Evolutionary conservation across 2,888 invertebrate species (phyloP).

Genomic region (Drosophila fulvimacula): DNA sequence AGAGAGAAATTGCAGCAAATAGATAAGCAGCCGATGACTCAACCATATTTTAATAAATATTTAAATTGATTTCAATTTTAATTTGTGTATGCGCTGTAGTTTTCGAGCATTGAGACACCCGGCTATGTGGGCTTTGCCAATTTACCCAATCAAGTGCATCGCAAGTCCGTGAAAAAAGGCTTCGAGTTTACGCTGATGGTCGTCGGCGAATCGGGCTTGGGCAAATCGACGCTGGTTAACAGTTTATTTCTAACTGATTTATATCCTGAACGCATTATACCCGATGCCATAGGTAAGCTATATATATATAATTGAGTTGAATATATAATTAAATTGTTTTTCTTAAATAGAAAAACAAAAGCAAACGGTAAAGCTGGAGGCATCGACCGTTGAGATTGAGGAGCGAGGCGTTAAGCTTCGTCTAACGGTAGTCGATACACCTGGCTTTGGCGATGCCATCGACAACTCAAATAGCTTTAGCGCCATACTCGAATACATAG

Average conservation of each 20-base stretch:
- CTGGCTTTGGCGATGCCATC: slow-evolving; percentile 97
- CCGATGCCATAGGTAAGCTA: slow-evolving; percentile 92
- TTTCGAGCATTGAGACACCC: slow-evolving; percentile 93
- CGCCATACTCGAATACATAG: slow-evolving; percentile 97
- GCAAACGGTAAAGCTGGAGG: slow-evolving; percentile 96
- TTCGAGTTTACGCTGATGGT: slow-evolving; percentile 99
- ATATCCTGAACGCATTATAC: slow-evolving; percentile 96
- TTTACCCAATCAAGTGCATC: slow-evolving; percentile 97
- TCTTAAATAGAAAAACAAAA: slow-evolving; percentile 90
- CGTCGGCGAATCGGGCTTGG: slow-evolving; percentile 95
- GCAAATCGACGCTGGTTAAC: slow-evolving; percentile 98
- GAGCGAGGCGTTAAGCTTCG: slow-evolving; percentile 97
- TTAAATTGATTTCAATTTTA: slow-evolving; percentile 27
- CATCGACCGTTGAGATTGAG: slow-evolving; percentile 98
- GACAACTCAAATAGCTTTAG: slow-evolving; percentile 97
- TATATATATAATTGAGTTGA: not conserved
- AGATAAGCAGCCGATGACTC: slow-evolving; percentile 23
- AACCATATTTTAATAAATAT: slow-evolving; percentile 25
- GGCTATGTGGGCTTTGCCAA: slow-evolving; percentile 93
- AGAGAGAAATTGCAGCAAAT: slow-evolving; percentile 4
- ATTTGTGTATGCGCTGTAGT: slow-evolving; percentile 86
- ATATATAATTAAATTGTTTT: not conserved
- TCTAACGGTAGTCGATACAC: slow-evolving; percentile 97
- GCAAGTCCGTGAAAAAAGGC: slow-evolving; percentile 98
- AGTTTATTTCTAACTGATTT: slow-evolving; percentile 97